Evolutionary conservation across 2,888 invertebrate species (phyloP).

Genomic region (Nephrotoma flavescens): DNA sequence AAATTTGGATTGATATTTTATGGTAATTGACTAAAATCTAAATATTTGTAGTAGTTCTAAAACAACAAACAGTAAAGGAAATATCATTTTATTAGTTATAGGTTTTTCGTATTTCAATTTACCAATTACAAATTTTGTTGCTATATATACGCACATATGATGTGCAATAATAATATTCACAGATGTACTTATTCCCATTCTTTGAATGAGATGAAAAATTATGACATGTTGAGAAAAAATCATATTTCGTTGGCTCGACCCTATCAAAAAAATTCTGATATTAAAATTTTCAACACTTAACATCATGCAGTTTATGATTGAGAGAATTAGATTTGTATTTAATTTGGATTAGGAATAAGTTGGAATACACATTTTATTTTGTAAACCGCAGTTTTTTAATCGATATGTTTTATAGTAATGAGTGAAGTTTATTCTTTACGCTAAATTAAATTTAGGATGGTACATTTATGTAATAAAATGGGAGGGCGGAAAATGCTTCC

Average conservation of each 20-base stretch:
- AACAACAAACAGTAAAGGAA: background rate
- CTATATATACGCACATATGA: background rate
- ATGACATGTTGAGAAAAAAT: background rate
- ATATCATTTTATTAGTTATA: background rate
- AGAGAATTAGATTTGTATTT: background rate
- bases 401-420: background rate
- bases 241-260: background rate
- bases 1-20: background rate
- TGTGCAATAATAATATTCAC: background rate
- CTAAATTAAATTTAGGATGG: background rate
- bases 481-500: background rate
- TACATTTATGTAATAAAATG: background rate
- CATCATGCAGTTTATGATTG: background rate
- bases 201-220: background rate
- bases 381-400: background rate
- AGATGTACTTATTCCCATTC: background rate
- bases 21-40: background rate
- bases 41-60: background rate
- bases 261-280: background rate
- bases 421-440: background rate
- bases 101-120: background rate
- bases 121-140: background rate
- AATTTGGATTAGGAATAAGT: background rate
- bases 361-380: background rate
- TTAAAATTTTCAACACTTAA: background rate